Base-by-base conservation (phyloP, 2,888 invertebrate species). In the Cryptocephalus moraei region DNA sequence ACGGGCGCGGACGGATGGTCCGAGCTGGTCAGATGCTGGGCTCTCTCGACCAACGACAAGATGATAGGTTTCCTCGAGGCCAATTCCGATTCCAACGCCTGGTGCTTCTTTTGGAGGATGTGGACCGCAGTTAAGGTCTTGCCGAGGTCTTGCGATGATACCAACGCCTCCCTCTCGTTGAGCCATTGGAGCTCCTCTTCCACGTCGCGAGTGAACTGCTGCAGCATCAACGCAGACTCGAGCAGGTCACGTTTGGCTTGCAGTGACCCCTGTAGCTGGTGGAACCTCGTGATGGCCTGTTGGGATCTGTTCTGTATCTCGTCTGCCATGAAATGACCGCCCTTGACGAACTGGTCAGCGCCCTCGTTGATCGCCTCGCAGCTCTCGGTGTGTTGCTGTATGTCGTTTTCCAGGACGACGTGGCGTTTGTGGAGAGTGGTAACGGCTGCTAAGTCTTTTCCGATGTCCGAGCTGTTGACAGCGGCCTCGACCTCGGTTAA, bases 181-280 rank as follows among this genome's bases (percentile, higher is more conserved):
- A 96, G 71, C 96, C 96, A 97, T 55, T 86, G 82, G 45, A 91
- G 64, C 68, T 96, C 95, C 65, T 96, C 95, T 50, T 93, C 91
- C 0, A 92, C 87, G 64, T 96, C 96, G 22, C 92, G 76, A 41
- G 87, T 78, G 75, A 94, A 94, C 62, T 93, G 87, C 64, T 94
- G 92, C 53, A 95, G 72, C 41, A 87, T 74, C 3, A 85, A 79
- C 0, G 95, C 91, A 55, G 95, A 95, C 63, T 93, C 91, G 34
- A 99, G 73, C 67, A 94, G 91, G 62, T 96, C 95, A 36, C 91
- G 77, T 0, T 93, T 78, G 52, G 91, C 91, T 66, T 91, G 88
- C 68, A 93, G 84, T 0, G 95, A 95, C 66, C 92, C 93, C 59
- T 87, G 85, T 9, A 96, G 74, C 53, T 66, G 62, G 51, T 66